A percentile compares a stretch with the other conserved stretches of the same genome.
Evolutionary conservation across 1,140 invertebrate genomes (phyloP).

Genomic region (Eueides isabella): DNA sequence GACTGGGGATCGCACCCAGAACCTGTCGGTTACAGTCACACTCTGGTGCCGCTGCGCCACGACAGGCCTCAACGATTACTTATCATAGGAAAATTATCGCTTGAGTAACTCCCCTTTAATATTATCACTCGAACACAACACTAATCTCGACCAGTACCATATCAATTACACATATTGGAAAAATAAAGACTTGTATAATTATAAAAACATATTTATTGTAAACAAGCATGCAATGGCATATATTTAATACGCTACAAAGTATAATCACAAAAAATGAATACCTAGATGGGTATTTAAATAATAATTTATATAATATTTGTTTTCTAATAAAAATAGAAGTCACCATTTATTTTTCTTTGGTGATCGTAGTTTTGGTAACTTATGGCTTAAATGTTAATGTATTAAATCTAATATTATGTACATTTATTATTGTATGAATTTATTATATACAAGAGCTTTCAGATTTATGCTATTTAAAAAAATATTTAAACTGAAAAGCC

Average conservation of each 20-base stretch:
- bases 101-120: background rate
- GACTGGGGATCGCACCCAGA: too few relatives aligned
- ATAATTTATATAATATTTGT: background rate
- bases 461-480: constrained; percentile 3
- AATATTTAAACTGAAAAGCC: constrained; percentile 22
- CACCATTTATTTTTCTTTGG: constrained; percentile 17
- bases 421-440: constrained; percentile 19
- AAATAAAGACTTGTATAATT: constrained; percentile 32
- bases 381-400: constrained; percentile 5
- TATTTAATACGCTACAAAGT: constrained; percentile 2
- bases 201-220: constrained; percentile 42
- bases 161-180: constrained; percentile 1
- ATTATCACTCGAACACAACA: background rate
- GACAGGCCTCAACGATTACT: too few relatives aligned
- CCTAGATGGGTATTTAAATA: background rate
- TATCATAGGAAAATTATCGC: background rate
- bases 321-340: background rate
- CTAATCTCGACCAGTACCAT: background rate
- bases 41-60: too few relatives aligned
- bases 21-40: too few relatives aligned
- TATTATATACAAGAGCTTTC: constrained; percentile 22
- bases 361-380: constrained; percentile 34
- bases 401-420: constrained; percentile 18
- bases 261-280: constrained; percentile 13
- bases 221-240: constrained; percentile 39